Percentiles rank a stretch among this genome's conserved stretches.
phyloP scores from a whole-genome alignment of 2,113 vertebrate genomes.

The Phalacrocorax brasilianus region DNA sequence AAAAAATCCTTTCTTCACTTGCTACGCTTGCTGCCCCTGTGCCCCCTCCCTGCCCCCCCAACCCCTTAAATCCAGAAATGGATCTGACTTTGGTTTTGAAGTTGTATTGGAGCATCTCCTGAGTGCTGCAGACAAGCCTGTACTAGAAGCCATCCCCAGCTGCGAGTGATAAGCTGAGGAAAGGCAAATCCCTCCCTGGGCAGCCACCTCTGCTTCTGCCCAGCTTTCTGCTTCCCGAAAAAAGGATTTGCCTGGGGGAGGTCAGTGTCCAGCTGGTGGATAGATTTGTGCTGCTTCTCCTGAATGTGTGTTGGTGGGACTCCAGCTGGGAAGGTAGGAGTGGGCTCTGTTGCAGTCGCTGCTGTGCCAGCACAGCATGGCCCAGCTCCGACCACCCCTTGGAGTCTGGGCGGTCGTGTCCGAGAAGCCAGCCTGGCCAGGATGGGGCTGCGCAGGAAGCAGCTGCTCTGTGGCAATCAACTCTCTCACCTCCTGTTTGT shows the following conservation, averaged over 20 bases:
- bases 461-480: background rate
- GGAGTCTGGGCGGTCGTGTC: fast-evolving
- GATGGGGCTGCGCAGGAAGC: background rate
- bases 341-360: background rate
- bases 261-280: background rate
- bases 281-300: background rate
- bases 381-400: background rate
- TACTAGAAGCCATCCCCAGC: background rate
- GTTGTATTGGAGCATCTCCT: background rate
- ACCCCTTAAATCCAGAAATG: background rate
- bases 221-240: background rate
- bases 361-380: background rate
- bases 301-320: background rate
- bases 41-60: too few relatives aligned
- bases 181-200: background rate
- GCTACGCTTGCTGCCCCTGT: too few relatives aligned
- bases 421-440: background rate
- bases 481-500: background rate
- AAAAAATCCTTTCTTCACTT: background rate
- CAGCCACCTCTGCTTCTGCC: background rate
- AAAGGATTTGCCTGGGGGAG: background rate
- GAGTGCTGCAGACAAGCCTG: background rate
- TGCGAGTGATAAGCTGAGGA: background rate
- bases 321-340: background rate
- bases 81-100: background rate